A percentile compares a stretch with the other conserved stretches of the same genome.
These are phyloP conservation scores for Athene noctua DNA, from an alignment of 2,113 vertebrate genomes.

Conservation along the genomic window DNA sequence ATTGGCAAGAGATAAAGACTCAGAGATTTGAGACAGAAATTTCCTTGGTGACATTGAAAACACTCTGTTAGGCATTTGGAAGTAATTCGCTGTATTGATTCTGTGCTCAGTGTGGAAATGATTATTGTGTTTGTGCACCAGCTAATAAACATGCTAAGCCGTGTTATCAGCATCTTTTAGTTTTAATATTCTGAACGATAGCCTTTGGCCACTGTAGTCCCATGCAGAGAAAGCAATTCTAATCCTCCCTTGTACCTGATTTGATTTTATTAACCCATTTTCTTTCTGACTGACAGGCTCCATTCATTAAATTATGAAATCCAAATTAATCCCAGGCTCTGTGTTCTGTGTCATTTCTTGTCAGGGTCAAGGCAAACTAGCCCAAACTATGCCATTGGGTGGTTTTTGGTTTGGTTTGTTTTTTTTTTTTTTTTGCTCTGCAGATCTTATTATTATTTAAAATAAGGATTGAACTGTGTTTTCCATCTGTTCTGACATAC, in stretches of 20 bases:
- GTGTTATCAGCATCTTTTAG: slow-evolving; percentile 39
- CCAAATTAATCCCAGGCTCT: not conserved
- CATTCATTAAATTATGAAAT: not conserved
- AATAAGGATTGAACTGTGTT: not conserved
- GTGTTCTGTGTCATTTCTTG: not conserved
- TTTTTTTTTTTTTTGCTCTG: not conserved
- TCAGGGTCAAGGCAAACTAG: not conserved
- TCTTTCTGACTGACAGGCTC: not conserved
- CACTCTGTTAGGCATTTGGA: not conserved
- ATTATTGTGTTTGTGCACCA: slow-evolving; percentile 44
- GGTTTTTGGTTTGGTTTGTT: too few species aligned
- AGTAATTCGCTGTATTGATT: slow-evolving; percentile 10
- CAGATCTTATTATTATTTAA: not conserved
- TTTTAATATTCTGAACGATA: slow-evolving; percentile 5
- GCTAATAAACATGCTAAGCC: slow-evolving; percentile 27
- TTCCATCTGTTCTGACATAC: not conserved
- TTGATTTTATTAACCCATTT: not conserved
- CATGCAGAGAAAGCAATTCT: not conserved
- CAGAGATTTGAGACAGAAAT: not conserved
- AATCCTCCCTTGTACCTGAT: not conserved
- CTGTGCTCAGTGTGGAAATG: not conserved
- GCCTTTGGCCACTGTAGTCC: not conserved
- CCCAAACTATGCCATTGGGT: not conserved
- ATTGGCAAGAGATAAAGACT: not conserved
- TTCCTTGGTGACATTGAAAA: slow-evolving; percentile 28